phyloP scores from a whole-genome alignment of 2,113 vertebrate genomes.

The Phasianus colchicus region DNA sequence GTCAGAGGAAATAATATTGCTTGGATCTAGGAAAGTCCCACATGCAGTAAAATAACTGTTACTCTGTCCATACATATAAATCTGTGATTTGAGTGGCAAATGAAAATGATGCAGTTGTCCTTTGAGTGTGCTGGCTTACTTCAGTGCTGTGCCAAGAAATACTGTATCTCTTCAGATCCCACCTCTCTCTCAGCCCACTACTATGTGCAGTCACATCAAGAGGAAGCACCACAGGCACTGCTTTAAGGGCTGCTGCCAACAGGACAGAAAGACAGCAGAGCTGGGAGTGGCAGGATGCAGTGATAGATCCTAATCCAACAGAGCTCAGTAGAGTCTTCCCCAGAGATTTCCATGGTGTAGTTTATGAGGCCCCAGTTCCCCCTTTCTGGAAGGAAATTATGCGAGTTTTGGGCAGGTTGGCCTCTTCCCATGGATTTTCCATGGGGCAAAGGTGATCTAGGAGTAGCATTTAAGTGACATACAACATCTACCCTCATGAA shows the following conservation, averaged over 20 bases:
- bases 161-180: neutral
- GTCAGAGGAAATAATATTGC: neutral
- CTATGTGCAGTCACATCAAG: neutral
- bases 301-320: neutral
- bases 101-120: neutral
- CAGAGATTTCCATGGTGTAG: neutral
- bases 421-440: neutral
- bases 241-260: neutral
- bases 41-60: neutral
- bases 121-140: neutral
- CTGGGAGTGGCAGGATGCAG: fast-evolving
- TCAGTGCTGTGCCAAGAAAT: neutral
- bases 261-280: neutral
- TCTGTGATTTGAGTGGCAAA: neutral
- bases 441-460: neutral
- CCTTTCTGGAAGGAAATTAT: neutral
- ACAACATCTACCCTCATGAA: neutral
- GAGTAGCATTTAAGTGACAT: neutral
- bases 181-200: neutral
- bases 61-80: fast-evolving
- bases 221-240: neutral
- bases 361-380: neutral
- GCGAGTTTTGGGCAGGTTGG: neutral
- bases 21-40: neutral
- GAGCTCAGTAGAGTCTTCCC: neutral